phyloP scores from a whole-genome alignment of 2,113 vertebrate genomes.

The Elachura formosa region DNA sequence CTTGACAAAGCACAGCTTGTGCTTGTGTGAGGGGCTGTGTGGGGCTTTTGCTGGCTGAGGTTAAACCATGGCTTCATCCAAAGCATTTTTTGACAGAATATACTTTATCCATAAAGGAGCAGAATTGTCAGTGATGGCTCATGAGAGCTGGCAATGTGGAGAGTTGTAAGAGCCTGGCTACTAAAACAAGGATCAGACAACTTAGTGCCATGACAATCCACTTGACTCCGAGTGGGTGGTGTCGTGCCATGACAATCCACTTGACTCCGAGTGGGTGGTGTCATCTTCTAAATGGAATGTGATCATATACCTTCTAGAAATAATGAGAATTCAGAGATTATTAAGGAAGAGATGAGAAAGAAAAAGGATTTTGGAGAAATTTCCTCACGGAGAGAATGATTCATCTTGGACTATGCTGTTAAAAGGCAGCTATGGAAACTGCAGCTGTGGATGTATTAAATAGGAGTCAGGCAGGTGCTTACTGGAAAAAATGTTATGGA shows the following conservation, averaged over 20 bases:
- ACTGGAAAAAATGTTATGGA: conserved; percentile 58
- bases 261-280: neutral
- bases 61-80: neutral
- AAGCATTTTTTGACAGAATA: conserved; percentile 32
- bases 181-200: neutral
- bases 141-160: conserved; percentile 18
- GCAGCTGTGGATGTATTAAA: conserved; percentile 58
- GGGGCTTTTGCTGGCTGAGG: neutral
- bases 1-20: conserved; percentile 36
- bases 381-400: conserved; percentile 42
- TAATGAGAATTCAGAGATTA: conserved; percentile 8
- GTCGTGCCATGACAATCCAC: neutral
- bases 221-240: neutral
- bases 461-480: conserved; percentile 55
- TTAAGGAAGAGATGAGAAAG: conserved; percentile 33
- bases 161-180: neutral
- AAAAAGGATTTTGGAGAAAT: conserved; percentile 37
- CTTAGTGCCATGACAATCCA: neutral
- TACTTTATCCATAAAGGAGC: conserved; percentile 29
- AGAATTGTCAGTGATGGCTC: conserved; percentile 3
- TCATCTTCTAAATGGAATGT: conserved; percentile 12
- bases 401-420: conserved; percentile 41
- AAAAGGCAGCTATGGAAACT: conserved; percentile 57
- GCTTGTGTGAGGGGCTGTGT: neutral
- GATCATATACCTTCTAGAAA: conserved; percentile 14